A percentile compares a stretch with the other conserved stretches of the same genome.
These are phyloP conservation scores for Heterodera filipjevi DNA, from an alignment of 2,888 invertebrate species.

Conservation along the genomic window DNA sequence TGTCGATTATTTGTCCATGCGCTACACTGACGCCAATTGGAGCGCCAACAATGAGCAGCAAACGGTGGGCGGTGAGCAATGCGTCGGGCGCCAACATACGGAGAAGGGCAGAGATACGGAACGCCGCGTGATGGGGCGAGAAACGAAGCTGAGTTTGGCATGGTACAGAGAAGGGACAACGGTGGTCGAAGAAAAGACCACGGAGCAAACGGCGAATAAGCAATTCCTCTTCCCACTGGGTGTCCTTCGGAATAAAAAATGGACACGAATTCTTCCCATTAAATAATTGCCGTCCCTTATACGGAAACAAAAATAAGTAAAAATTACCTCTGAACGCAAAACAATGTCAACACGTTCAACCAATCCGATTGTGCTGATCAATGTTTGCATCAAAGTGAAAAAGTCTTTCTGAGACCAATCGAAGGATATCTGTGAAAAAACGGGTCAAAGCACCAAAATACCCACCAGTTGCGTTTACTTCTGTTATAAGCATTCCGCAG, in stretches of 20 bases:
- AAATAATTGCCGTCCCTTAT: too few species aligned
- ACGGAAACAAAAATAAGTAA: background rate
- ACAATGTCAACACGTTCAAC: background rate
- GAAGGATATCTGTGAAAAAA: slow-evolving; percentile 16
- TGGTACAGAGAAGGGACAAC: background rate
- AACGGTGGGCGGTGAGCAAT: slow-evolving; percentile 9
- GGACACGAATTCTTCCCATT: too few species aligned
- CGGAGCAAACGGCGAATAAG: slow-evolving; percentile 16
- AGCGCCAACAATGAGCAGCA: slow-evolving; percentile 31
- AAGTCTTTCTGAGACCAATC: slow-evolving; percentile 20
- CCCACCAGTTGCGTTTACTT: background rate
- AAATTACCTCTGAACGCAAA: background rate
- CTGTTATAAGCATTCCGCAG: slow-evolving; percentile 23
- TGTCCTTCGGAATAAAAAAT: background rate
- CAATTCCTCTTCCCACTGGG: slow-evolving; percentile 15
- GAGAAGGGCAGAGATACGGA: slow-evolving; percentile 35
- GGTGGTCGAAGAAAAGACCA: slow-evolving; percentile 20
- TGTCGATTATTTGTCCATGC: slow-evolving; percentile 10
- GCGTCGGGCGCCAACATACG: slow-evolving; percentile 13
- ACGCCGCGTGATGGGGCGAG: slow-evolving; percentile 15
- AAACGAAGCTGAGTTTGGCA: background rate
- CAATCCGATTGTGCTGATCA: slow-evolving; percentile 1
- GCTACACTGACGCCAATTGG: slow-evolving; percentile 14
- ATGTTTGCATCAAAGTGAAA: slow-evolving; percentile 15
- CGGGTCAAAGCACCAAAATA: background rate